Conservation (phyloP, 2,888 invertebrate genomes). For the Drosophila niveifrons region DNA sequence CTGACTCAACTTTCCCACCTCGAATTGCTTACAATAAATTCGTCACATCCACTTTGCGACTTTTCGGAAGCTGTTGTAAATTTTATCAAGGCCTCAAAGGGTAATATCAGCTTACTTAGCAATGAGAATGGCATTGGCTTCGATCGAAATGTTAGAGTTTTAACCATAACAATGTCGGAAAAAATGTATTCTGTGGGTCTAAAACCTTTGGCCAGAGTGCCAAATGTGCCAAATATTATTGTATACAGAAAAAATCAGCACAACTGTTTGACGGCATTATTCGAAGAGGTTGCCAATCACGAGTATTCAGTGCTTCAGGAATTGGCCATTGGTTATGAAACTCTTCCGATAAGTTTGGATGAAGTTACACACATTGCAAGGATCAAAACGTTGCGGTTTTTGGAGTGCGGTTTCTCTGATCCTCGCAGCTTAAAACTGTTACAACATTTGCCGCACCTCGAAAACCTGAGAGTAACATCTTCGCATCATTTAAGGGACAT, state of each 20-base stretch:
- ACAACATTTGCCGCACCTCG: neutral
- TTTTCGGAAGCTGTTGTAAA: neutral
- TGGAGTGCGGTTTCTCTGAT: neutral
- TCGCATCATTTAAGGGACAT: neutral
- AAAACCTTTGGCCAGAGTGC: neutral
- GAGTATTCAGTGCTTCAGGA: neutral
- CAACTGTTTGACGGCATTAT: neutral
- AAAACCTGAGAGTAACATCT: neutral
- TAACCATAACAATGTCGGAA: neutral
- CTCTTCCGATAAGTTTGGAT: neutral
- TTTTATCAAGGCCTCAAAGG: neutral
- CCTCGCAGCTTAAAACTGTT: neutral
- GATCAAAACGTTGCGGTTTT: constrained; percentile 1
- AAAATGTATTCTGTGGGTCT: neutral
- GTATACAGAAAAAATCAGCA: neutral
- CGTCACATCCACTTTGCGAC: neutral
- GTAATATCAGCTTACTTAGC: neutral
- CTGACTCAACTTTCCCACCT: neutral
- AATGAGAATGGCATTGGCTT: neutral
- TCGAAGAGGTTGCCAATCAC: neutral
- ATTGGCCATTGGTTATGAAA: neutral
- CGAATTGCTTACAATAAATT: neutral
- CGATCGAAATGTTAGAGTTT: neutral
- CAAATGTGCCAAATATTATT: neutral
- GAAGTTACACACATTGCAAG: neutral